A percentile compares a stretch with the other conserved stretches of the same genome.
These are phyloP conservation scores for Peromyscus eremicus DNA, from an alignment of 2,797 vertebrate species.

Conservation along the genomic window DNA sequence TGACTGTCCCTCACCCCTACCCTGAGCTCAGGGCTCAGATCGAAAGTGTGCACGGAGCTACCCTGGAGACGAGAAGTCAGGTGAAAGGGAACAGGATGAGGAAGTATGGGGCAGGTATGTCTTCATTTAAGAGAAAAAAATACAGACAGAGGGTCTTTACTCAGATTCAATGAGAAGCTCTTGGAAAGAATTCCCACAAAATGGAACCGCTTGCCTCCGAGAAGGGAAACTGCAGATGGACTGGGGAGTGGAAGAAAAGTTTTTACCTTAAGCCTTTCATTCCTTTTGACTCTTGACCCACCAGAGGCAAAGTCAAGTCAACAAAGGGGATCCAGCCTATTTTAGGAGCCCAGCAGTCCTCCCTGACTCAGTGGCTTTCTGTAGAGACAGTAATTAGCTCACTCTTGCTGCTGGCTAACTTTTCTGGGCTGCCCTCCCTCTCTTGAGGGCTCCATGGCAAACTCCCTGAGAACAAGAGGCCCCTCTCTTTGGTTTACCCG, in stretches of 20 bases:
- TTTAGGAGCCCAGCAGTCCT: neutral
- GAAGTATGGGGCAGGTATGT: neutral
- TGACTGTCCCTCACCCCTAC: neutral
- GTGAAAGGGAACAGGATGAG: neutral
- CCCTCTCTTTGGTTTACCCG: neutral
- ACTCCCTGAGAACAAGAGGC: neutral
- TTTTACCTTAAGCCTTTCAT: neutral
- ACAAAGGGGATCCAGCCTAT: neutral
- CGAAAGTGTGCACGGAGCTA: neutral
- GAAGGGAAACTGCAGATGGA: neutral
- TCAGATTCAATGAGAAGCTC: neutral
- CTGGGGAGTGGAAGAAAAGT: neutral
- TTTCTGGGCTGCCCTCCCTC: neutral
- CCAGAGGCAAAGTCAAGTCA: slow-evolving; percentile 5
- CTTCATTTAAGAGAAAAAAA: neutral
- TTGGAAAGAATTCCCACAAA: neutral
- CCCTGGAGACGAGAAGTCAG: neutral
- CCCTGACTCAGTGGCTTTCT: neutral
- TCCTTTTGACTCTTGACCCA: neutral
- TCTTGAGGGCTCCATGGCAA: neutral
- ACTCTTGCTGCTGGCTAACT: neutral
- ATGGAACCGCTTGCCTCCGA: neutral
- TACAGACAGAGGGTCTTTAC: too few relatives aligned
- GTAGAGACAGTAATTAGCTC: neutral
- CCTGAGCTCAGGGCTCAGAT: too few relatives aligned